Base-by-base conservation (phyloP, 23 tunicate genomes). In the Halocynthia aurantium region DNA sequence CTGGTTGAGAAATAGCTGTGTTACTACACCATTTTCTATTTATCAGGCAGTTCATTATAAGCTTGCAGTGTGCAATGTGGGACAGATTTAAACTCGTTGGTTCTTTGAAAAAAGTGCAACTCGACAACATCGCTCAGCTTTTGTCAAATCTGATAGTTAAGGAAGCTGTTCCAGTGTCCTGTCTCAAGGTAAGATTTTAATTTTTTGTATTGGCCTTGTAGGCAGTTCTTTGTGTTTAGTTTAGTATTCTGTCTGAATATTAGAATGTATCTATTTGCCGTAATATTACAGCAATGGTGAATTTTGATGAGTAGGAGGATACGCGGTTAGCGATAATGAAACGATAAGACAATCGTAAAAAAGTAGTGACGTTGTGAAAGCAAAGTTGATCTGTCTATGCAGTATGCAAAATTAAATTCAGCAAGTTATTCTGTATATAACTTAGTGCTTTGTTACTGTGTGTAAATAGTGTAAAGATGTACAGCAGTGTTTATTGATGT, bases 41-140 rank as follows among this genome's bases (percentile, higher is more conserved):
- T 31, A 31, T 51, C 72, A 88, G 84, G 40, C 82, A 88, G 53
- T 88, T 83, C 67, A 57, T 76, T 8, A 83, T 88, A 78, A 53
- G 84, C 20, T 15, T 80, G 6, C 95, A 88, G 70, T 88, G 95
- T 70, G 52, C 95, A 17, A 73, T 88, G 50, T 88, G 95, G 95
- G 95, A 88, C 52, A 60, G 78, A 68, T 88, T 88, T 70, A 88
- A 88, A 55, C 60, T 72, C 5, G 11, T 88, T 51, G 55, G 57
- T 1, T 60, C 81, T 52, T 50, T 79, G 66, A 51, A 82, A 73
- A 51, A 50, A 52, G 31, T 17, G 7, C 84, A 88, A 15, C 67
- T 40, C 53, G 53, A 15, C 21, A 88, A 88, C 57, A 68, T 88
- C 52, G 76, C 88, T 11, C 67, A 52, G 19, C 55, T 88, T 51